These are phyloP conservation scores for Andrena bucephala DNA, from an alignment of 2,888 invertebrate species.

Conservation along the genomic window DNA sequence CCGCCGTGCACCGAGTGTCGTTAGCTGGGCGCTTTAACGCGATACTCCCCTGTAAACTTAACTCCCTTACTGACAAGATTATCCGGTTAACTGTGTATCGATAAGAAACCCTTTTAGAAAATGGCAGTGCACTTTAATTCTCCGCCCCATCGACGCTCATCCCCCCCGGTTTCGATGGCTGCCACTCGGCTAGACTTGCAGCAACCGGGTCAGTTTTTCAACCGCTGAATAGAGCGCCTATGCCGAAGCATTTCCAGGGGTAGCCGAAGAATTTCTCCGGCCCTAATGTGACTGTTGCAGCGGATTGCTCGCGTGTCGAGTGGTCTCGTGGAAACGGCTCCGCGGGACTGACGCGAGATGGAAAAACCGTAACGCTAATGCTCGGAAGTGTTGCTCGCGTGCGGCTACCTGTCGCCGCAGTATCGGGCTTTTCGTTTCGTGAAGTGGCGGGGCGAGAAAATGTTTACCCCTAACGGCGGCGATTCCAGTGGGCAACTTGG, in stretches of 20 bases:
- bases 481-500: background rate
- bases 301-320: conserved; percentile 18
- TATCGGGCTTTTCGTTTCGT: conserved; percentile 13
- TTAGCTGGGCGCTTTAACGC: conserved; percentile 34
- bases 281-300: conserved; percentile 10
- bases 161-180: background rate
- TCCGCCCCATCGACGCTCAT: background rate
- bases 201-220: background rate
- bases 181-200: background rate
- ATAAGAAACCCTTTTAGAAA: conserved; percentile 35
- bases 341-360: background rate
- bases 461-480: background rate
- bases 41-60: conserved; percentile 38
- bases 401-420: background rate
- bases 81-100: conserved; percentile 46
- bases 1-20: conserved; percentile 10
- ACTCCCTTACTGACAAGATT: conserved; percentile 33
- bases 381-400: background rate
- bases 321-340: conserved; percentile 9
- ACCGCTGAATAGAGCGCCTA: background rate
- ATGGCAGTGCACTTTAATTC: conserved; percentile 30
- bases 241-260: background rate
- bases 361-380: background rate
- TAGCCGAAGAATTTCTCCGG: conserved; percentile 9
- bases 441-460: background rate